Evolutionary conservation across 2,888 invertebrate genomes (phyloP), one percentile per base, ranked within the genome.

Genomic region (Mesochorus sp.): DNA sequence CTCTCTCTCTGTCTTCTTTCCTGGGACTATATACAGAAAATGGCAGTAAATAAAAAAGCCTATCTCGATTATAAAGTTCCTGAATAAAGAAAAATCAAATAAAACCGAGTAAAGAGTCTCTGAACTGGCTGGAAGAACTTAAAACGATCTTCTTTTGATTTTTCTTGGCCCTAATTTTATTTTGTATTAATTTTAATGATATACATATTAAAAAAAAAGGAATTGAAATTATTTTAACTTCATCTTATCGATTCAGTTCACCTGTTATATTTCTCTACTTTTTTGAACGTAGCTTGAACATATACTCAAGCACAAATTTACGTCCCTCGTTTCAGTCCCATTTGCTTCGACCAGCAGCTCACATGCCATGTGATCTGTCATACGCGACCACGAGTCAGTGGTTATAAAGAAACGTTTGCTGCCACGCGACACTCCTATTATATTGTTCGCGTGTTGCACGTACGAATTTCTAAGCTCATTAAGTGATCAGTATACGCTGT

Each of bases 11-110:
- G n/a, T n/a, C n/a, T n/a, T n/a, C n/a, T n/a, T n/a, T n/a, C n/a
- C n/a, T n/a, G n/a, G n/a, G n/a, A n/a, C n/a, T n/a, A n/a, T n/a
- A n/a, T n/a, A n/a, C n/a, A n/a, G n/a, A n/a, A n/a, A n/a, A n/a
- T n/a, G 64, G 34, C 53, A 78, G 62, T 51, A 61, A 42, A 37
- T 47, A 61, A 55, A 62, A 64, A 64, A 2, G 12, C 37, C n/a
- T n/a, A 8, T 10, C 47, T 70, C 34, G 47, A 37, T 39, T 31
- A 31, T 68, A 79, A 61, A 61, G 28, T 44, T 0, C 19, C n/a
- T 12, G 62, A 14, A 53, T 10, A 37, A 12, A 28, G 47, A 70
- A 66, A 68, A 57, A 57, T 57, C 44, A 34, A 70, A 59, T 57
- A 17, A 70, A 70, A 70, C 14, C 42, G 68, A 21, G 31, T 8